Conservation (phyloP, 2,888 invertebrate species). For the Oegoconia quadripuncta region DNA sequence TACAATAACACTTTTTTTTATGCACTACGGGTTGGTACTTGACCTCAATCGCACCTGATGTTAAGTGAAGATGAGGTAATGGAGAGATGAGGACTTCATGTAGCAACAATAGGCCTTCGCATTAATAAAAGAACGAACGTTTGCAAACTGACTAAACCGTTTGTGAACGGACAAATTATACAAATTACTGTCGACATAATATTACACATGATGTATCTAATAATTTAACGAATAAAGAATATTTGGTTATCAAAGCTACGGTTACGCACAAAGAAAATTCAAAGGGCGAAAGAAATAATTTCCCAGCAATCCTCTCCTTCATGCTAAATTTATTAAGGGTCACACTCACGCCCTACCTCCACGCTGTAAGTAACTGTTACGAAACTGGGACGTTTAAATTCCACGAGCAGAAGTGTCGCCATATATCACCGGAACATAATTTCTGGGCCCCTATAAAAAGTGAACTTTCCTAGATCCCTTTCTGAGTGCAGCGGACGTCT, state of each 20-base stretch:
- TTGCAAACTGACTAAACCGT: too few relatives aligned
- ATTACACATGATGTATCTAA: not conserved
- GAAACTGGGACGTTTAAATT: slow-evolving; percentile 72
- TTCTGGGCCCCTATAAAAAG: slow-evolving; percentile 68
- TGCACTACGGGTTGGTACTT: too few relatives aligned
- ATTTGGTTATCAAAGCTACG: slow-evolving; percentile 15
- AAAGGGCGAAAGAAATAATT: slow-evolving; percentile 43
- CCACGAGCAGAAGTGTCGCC: slow-evolving; percentile 61
- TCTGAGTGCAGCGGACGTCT: slow-evolving; percentile 38
- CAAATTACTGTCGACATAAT: too few relatives aligned
- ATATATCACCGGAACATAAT: slow-evolving; percentile 70
- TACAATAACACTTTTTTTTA: too few relatives aligned
- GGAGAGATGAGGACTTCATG: too few relatives aligned
- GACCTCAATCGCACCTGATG: too few relatives aligned
- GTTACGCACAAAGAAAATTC: slow-evolving; percentile 17
- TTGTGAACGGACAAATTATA: too few relatives aligned
- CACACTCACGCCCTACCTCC: slow-evolving; percentile 53
- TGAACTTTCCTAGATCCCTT: slow-evolving; percentile 50
- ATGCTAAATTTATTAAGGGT: slow-evolving; percentile 72
- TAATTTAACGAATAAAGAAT: not conserved
- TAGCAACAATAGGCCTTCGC: too few relatives aligned
- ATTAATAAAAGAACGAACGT: too few relatives aligned
- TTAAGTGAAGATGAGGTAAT: too few relatives aligned
- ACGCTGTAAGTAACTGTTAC: slow-evolving; percentile 61
- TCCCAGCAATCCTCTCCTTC: slow-evolving; percentile 56